Evolutionary conservation across 2,113 vertebrate species (phyloP).

Genomic region (Columba janthina): DNA sequence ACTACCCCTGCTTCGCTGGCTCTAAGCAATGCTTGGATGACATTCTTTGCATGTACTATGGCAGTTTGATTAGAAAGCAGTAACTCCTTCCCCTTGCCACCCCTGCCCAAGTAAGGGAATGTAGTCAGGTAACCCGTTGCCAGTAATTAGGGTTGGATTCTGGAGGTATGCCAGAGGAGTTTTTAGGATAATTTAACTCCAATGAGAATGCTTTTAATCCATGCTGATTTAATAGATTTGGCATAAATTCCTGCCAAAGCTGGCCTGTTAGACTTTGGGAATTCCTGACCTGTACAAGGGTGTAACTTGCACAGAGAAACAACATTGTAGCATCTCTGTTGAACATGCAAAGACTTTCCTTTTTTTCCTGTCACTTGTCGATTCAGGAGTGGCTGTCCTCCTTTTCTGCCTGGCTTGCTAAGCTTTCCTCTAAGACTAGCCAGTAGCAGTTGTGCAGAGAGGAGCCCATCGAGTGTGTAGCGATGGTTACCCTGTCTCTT

Average conservation of each 20-base stretch:
- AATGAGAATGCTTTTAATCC: neutral
- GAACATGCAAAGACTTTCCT: neutral
- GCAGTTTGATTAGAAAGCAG: neutral
- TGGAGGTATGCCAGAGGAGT: neutral
- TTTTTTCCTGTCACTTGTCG: neutral
- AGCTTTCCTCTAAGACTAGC: neutral
- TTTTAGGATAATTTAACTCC: neutral
- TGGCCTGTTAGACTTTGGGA: neutral
- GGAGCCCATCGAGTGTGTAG: neutral
- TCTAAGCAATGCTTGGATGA: neutral
- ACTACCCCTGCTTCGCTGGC: neutral
- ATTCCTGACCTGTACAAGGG: neutral
- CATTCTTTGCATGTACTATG: neutral
- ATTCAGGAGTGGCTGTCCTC: neutral
- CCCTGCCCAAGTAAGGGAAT: fast-evolving
- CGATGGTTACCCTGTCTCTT: neutral
- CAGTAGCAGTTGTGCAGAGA: neutral
- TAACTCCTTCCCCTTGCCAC: neutral
- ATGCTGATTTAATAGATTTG: neutral
- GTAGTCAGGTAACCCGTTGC: neutral
- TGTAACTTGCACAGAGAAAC: neutral
- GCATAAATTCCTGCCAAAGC: neutral
- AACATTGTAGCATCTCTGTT: neutral
- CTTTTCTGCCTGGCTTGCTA: neutral
- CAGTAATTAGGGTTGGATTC: neutral